A percentile compares a stretch with the other conserved stretches of the same genome.
phyloP scores from a whole-genome alignment of 2,113 vertebrate genomes.

The Paratilapia polleni region DNA sequence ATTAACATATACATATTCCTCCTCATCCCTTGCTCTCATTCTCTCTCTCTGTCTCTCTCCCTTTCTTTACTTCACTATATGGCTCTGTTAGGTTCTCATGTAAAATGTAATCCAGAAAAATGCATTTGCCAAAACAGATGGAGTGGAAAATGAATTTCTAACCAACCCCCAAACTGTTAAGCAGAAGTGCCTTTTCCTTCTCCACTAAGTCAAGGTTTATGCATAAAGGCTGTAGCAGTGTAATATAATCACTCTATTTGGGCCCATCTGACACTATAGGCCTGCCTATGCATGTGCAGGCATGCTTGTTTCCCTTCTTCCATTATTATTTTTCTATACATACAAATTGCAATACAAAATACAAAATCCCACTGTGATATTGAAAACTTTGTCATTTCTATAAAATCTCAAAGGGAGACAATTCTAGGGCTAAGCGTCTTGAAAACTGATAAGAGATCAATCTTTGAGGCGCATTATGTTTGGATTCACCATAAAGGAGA shows the following conservation, averaged over 20 bases:
- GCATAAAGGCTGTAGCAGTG: neutral
- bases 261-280: constrained; percentile 6
- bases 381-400: constrained; percentile 48
- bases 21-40: neutral
- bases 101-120: constrained; percentile 61
- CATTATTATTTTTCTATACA: constrained; percentile 37
- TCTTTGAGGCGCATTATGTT: constrained; percentile 16
- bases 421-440: neutral
- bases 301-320: constrained; percentile 24
- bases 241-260: constrained; percentile 27
- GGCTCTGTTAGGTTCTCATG: constrained; percentile 29
- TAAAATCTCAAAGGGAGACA: constrained; percentile 30
- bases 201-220: constrained; percentile 31
- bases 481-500: constrained; percentile 42
- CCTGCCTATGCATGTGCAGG: neutral
- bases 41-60: constrained; percentile 17
- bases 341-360: constrained; percentile 13
- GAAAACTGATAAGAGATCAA: constrained; percentile 37
- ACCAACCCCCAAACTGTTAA: constrained; percentile 51
- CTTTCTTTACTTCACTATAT: constrained; percentile 18
- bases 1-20: constrained; percentile 59
- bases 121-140: constrained; percentile 64
- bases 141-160: constrained; percentile 72
- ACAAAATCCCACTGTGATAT: constrained; percentile 5
- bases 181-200: constrained; percentile 39